phyloP scores from a whole-genome alignment of 1,140 invertebrate species.

The Theocolax elegans region DNA sequence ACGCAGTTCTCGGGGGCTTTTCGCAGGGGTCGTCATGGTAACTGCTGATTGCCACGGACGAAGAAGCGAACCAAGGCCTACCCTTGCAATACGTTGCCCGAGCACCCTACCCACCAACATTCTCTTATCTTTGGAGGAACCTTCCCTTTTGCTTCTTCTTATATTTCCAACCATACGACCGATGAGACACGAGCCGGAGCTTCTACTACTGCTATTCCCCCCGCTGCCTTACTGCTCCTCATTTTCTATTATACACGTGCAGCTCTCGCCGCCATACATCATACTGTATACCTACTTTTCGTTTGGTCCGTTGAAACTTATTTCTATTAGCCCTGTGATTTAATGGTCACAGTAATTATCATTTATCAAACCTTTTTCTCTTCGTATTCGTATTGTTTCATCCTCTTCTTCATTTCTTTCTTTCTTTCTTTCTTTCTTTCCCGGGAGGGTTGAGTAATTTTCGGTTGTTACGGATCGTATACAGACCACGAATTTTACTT shows the following conservation, averaged over 20 bases:
- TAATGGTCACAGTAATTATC: not conserved
- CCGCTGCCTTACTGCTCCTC: too few relatives aligned
- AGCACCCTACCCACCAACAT: not conserved
- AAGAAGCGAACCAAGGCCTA: constrained; percentile 9
- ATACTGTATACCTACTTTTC: not conserved
- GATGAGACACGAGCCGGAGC: too few relatives aligned
- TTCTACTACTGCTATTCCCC: too few relatives aligned
- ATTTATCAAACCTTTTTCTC: not conserved
- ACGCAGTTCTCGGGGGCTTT: constrained; percentile 6
- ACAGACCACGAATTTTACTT: too few relatives aligned
- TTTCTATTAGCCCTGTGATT: constrained; percentile 11
- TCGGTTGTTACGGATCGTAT: too few relatives aligned
- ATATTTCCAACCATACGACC: too few relatives aligned
- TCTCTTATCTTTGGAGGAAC: constrained; percentile 30
- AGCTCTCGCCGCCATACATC: not conserved
- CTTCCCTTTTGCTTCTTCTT: not conserved
- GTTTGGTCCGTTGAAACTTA: not conserved
- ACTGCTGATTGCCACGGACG: constrained; percentile 46
- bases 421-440: constrained; percentile 32
- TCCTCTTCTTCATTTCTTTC: constrained; percentile 28
- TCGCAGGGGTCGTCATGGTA: constrained; percentile 23
- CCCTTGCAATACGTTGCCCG: too few relatives aligned
- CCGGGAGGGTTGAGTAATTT: not conserved
- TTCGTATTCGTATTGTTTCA: not conserved
- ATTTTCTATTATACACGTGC: too few relatives aligned